phyloP scores from a whole-genome alignment of 2,888 invertebrate species.

The Cremastinae sp. region DNA sequence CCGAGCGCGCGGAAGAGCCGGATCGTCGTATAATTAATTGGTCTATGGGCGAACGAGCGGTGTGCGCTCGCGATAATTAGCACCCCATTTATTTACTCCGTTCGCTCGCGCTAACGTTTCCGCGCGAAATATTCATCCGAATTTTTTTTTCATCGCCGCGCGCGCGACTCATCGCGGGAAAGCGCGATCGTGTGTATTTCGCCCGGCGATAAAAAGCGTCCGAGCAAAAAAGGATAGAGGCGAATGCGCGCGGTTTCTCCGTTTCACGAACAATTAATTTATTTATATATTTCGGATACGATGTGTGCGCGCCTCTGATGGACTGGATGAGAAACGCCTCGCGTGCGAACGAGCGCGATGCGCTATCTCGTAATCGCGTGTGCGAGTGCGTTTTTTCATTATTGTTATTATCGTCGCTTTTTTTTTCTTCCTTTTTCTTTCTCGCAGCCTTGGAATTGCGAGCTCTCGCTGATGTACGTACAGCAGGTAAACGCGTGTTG shows the following conservation, averaged over 20 bases:
- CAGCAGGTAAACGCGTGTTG: neutral
- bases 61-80: conserved; percentile 62
- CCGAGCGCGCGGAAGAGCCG: conserved; percentile 39
- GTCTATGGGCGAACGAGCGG: conserved; percentile 41
- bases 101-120: conserved; percentile 30
- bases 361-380: conserved; percentile 74
- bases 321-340: conserved; percentile 52
- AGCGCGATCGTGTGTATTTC: conserved; percentile 52
- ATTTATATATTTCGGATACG: neutral
- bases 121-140: neutral
- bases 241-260: neutral
- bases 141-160: neutral
- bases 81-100: conserved; percentile 61
- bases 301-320: conserved; percentile 6
- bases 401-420: neutral
- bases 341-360: conserved; percentile 71
- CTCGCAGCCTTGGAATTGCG: conserved; percentile 58
- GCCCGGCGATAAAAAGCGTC: conserved; percentile 24
- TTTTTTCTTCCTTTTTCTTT: conserved; percentile 31
- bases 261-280: too few species aligned
- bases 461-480: conserved; percentile 16
- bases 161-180: conserved; percentile 34
- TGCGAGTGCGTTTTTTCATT: conserved; percentile 66
- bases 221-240: conserved; percentile 3
- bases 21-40: conserved; percentile 61